Conservation (phyloP, 2,797 vertebrate genomes). For the Huso huso region DNA sequence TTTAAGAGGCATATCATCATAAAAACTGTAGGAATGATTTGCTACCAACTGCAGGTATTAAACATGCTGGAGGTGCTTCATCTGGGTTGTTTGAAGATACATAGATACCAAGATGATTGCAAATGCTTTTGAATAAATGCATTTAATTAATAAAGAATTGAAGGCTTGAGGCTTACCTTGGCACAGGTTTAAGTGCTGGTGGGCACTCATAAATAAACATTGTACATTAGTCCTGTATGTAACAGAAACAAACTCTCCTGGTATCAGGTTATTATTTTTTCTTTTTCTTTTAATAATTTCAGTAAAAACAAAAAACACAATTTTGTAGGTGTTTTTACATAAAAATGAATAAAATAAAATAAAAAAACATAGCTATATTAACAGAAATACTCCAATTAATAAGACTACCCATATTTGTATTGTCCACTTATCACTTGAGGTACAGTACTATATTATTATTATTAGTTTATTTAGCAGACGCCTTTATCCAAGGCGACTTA, state of each 20-base stretch:
- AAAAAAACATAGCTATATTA: too few relatives aligned
- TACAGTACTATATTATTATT: too few relatives aligned
- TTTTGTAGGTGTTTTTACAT: too few relatives aligned
- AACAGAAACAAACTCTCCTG: slow-evolving; percentile 55
- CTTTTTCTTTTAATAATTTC: too few relatives aligned
- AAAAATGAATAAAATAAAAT: too few relatives aligned
- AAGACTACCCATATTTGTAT: too few relatives aligned
- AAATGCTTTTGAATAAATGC: slow-evolving; percentile 63
- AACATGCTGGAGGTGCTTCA: slow-evolving; percentile 45
- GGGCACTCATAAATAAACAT: slow-evolving; percentile 66
- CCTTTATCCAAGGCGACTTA: too few relatives aligned
- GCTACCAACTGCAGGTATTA: not conserved
- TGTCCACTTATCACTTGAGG: too few relatives aligned
- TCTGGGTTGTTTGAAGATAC: slow-evolving; percentile 52
- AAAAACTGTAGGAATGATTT: not conserved
- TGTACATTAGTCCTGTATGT: slow-evolving; percentile 52
- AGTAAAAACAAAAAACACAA: too few relatives aligned
- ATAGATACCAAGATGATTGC: slow-evolving; percentile 43
- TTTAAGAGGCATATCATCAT: not conserved
- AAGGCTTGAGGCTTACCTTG: slow-evolving; percentile 41
- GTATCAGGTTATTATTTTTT: too few relatives aligned
- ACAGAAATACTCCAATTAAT: too few relatives aligned
- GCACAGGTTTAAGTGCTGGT: slow-evolving; percentile 49
- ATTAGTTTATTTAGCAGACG: too few relatives aligned
- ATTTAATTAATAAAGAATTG: slow-evolving; percentile 58